phyloP scores from a whole-genome alignment of 2,113 vertebrate species.

The Syngnathus floridae region DNA sequence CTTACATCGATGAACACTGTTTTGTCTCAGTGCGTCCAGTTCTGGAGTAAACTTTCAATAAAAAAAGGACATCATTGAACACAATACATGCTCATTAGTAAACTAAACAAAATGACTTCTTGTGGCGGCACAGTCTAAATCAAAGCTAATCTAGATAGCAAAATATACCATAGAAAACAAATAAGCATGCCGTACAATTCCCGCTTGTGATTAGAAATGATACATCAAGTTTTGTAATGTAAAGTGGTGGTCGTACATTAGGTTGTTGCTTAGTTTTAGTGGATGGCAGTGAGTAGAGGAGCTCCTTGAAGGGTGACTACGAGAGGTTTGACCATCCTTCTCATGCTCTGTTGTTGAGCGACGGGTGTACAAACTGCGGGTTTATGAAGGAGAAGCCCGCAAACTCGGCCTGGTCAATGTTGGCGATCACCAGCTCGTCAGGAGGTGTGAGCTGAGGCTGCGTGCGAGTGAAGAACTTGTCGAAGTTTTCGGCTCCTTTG shows the following conservation, averaged over 20 bases:
- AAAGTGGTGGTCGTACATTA: conserved; percentile 32
- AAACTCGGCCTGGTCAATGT: conserved; percentile 97
- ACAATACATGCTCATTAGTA: conserved; percentile 18
- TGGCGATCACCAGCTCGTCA: conserved; percentile 92
- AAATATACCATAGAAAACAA: conserved; percentile 23
- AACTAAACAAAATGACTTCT: conserved; percentile 13
- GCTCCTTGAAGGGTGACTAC: conserved; percentile 2
- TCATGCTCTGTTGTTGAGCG: conserved; percentile 72
- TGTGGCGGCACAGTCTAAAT: conserved; percentile 2
- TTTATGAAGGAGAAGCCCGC: conserved; percentile 95
- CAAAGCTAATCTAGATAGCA: conserved; percentile 21
- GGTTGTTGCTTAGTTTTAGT: conserved; percentile 24
- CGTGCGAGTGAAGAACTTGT: conserved; percentile 96
- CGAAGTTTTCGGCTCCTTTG: conserved; percentile 94
- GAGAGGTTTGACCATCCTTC: conserved; percentile 6
- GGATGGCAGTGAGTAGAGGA: conserved; percentile 33
- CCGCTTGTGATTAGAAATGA: conserved; percentile 27
- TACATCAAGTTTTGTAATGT: conserved; percentile 23
- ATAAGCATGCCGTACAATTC: conserved; percentile 26
- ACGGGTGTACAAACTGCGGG: conserved; percentile 81
- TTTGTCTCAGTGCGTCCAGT: conserved; percentile 19
- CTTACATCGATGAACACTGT: conserved; percentile 13
- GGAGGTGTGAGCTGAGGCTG: conserved; percentile 91
- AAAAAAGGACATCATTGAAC: conserved; percentile 14
- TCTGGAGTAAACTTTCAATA: conserved; percentile 5